Conservation (phyloP, 1,140 invertebrate species). For the Drosophila serrata region DNA sequence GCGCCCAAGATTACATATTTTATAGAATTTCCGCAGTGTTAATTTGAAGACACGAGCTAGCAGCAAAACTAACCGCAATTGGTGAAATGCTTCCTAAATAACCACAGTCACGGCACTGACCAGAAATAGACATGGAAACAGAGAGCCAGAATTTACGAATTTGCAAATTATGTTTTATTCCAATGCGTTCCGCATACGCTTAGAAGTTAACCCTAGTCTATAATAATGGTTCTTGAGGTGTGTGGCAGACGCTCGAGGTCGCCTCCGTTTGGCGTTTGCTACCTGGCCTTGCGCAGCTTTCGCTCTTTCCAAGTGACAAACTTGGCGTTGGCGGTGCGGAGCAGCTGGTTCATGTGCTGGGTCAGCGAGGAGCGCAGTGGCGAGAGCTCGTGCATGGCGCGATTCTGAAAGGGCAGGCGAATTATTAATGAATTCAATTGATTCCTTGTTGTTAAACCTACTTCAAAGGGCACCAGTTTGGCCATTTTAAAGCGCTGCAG, state of each 20-base stretch:
- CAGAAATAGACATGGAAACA: conserved; percentile 20
- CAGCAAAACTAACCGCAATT: conserved; percentile 17
- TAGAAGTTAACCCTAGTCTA: conserved; percentile 39
- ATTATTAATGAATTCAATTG: not conserved
- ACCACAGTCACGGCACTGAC: conserved; percentile 11
- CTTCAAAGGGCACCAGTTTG: conserved; percentile 94
- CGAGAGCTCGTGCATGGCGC: conserved; percentile 91
- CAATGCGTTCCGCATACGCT: conserved; percentile 42
- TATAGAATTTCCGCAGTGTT: conserved; percentile 19
- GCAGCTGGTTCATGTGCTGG: conserved; percentile 94
- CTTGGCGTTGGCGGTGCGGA: conserved; percentile 93
- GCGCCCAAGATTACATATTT: conserved; percentile 25
- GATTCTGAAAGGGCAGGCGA: conserved; percentile 86
- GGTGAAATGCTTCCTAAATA: conserved; percentile 7
- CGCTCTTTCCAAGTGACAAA: conserved; percentile 94
- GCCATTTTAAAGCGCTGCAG: conserved; percentile 94
- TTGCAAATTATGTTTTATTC: conserved; percentile 50
- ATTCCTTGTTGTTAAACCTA: conserved; percentile 70
- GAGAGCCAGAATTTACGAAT: conserved; percentile 20
- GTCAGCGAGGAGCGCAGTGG: conserved; percentile 93
- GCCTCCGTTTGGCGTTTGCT: conserved; percentile 58
- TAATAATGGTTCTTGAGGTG: conserved; percentile 60
- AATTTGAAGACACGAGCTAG: conserved; percentile 15
- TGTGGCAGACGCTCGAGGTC: conserved; percentile 32
- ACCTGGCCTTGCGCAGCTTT: conserved; percentile 86